Conservation (phyloP, 37 sponge, comb jelly and placozoan species). For the Tethya wilhelma region DNA sequence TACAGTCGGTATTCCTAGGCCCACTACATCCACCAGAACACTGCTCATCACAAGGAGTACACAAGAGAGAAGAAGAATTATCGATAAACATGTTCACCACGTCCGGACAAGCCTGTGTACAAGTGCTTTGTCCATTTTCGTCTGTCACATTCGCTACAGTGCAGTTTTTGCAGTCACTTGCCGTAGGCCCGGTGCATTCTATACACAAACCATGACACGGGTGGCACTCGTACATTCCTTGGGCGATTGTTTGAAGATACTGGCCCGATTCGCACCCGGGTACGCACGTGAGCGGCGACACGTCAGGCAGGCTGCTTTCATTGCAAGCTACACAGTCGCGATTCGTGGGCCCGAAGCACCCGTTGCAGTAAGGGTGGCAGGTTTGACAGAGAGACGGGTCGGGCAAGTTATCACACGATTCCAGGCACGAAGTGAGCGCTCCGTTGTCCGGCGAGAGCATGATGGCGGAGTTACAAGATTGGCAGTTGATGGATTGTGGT, state of each 20-base stretch:
- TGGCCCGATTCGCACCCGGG: not conserved
- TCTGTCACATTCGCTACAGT: not conserved
- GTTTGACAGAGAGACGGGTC: not conserved
- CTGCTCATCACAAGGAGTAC: constrained; percentile 20
- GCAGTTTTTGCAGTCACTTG: constrained; percentile 34
- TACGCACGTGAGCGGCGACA: not conserved
- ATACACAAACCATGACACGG: constrained; percentile 6
- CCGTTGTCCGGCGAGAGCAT: not conserved
- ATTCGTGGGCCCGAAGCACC: constrained; percentile 10
- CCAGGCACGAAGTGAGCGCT: not conserved
- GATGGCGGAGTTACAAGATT: constrained; percentile 19
- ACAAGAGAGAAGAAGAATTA: not conserved
- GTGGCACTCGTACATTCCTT: not conserved
- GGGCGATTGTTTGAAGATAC: not conserved
- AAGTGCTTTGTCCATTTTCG: not conserved
- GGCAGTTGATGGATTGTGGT: constrained; percentile 4
- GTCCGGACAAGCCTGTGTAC: constrained; percentile 12
- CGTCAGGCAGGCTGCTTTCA: not conserved
- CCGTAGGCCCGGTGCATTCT: constrained; percentile 25
- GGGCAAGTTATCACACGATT: not conserved
- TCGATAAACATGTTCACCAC: too few species aligned
- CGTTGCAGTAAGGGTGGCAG: constrained; percentile 26
- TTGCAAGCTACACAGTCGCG: not conserved
- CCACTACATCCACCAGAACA: constrained; percentile 45
- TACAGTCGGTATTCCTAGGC: constrained; percentile 20